Conservation (phyloP, 2,888 invertebrate species). For the Leptarthrus brevirostris region DNA sequence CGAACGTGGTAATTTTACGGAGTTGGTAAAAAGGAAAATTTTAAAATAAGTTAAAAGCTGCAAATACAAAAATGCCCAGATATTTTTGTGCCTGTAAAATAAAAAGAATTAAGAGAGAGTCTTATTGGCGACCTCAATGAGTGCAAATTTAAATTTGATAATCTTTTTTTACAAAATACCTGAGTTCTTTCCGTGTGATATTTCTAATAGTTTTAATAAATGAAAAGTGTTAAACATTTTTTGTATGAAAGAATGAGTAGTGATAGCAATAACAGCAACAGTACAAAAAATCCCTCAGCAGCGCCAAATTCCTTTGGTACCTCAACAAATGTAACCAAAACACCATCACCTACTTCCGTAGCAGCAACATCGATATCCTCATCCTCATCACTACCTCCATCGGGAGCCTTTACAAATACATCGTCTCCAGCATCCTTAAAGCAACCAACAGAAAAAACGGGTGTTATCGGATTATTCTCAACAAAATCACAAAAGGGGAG, state of each 20-base stretch:
- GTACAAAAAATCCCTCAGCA: conserved; percentile 43
- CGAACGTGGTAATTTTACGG: background rate
- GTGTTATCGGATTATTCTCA: conserved; percentile 51
- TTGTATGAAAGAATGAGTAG: conserved; percentile 65
- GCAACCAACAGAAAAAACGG: conserved; percentile 50
- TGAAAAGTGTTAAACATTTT: conserved; percentile 66
- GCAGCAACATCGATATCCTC: conserved; percentile 50
- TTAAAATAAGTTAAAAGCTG: too few species aligned
- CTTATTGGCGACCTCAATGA: conserved; percentile 34
- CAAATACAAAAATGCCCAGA: conserved; percentile 32
- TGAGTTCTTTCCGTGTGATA: conserved; percentile 35
- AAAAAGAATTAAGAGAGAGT: conserved; percentile 1
- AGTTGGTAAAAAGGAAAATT: conserved; percentile 33
- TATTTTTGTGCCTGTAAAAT: conserved; percentile 4
- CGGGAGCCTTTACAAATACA: conserved; percentile 56
- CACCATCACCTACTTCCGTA: conserved; percentile 52
- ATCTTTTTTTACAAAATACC: conserved; percentile 28
- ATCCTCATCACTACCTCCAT: conserved; percentile 53
- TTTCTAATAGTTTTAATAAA: conserved; percentile 55
- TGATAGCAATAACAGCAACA: conserved; percentile 55
- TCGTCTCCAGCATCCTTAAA: conserved; percentile 54
- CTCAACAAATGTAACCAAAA: background rate
- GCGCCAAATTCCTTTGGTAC: conserved; percentile 8
- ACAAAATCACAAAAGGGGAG: conserved; percentile 76
- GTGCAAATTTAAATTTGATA: conserved; percentile 36